A percentile compares a stretch with the other conserved stretches of the same genome.
These are phyloP conservation scores for Ceramica pisi DNA, from an alignment of 2,888 invertebrate species.

Conservation along the genomic window DNA sequence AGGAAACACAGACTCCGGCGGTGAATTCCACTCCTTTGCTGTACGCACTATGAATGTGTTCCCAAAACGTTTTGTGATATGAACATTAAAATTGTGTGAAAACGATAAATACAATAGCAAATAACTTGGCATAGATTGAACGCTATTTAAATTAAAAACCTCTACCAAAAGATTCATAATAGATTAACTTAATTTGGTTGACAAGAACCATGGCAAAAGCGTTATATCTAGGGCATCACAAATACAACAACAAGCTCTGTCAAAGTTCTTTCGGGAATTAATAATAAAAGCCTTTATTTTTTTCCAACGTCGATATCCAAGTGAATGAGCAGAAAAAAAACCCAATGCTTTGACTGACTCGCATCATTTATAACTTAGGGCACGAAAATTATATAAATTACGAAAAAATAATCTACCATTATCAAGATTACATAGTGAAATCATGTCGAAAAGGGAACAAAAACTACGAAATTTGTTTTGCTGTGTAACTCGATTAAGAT, in stretches of 20 bases:
- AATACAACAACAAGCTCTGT: too few species aligned
- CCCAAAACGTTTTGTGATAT: too few species aligned
- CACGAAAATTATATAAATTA: slow-evolving; percentile 41
- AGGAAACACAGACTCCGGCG: too few species aligned
- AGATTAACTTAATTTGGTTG: not conserved
- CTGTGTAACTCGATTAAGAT: slow-evolving; percentile 52
- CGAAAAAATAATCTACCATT: slow-evolving; percentile 41
- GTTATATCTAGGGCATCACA: too few species aligned
- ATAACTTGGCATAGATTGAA: too few species aligned
- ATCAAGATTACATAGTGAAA: slow-evolving; percentile 52
- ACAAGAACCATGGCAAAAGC: too few species aligned
- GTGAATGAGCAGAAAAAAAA: not conserved
- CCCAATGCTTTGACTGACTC: not conserved
- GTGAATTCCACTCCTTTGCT: too few species aligned
- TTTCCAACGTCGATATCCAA: not conserved
- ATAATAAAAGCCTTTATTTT: not conserved
- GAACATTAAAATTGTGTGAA: too few species aligned
- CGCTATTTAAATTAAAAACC: not conserved
- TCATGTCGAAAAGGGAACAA: slow-evolving; percentile 40
- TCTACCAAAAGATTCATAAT: not conserved
- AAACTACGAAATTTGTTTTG: slow-evolving; percentile 41
- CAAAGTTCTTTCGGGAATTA: too few species aligned
- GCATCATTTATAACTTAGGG: slow-evolving; percentile 13
- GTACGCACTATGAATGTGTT: too few species aligned
- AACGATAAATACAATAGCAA: too few species aligned